Percentiles rank a stretch among this genome's conserved stretches.
These are phyloP conservation scores for Morpho deidamia DNA, from an alignment of 2,888 invertebrate species.

Conservation along the genomic window DNA sequence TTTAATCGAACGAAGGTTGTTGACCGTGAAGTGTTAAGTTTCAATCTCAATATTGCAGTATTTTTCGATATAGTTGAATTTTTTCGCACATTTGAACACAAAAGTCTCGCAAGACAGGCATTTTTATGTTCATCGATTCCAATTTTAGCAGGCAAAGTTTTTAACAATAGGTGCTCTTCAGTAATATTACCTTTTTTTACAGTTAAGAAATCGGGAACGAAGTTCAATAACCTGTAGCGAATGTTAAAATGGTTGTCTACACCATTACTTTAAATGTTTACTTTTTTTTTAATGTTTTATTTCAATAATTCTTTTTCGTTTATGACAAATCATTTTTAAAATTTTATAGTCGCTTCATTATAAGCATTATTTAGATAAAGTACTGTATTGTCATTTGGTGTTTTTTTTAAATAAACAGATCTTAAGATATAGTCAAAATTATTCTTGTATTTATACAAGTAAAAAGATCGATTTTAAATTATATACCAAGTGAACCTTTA, in stretches of 20 bases:
- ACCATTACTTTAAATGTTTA: no score
- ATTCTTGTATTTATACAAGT: no score
- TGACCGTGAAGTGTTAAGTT: slow-evolving; percentile 50
- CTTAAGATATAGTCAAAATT: no score
- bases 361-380: no score
- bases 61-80: slow-evolving; percentile 46
- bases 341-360: no score
- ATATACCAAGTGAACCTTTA: no score
- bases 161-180: not conserved
- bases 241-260: not conserved
- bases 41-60: slow-evolving; percentile 41
- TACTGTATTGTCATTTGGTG: no score
- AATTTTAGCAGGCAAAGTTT: slow-evolving; percentile 2
- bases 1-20: slow-evolving; percentile 46
- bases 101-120: slow-evolving; percentile 11
- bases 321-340: no score
- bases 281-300: no score
- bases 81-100: slow-evolving; percentile 41
- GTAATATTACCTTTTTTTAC: slow-evolving; percentile 4
- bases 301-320: no score
- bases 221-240: not conserved
- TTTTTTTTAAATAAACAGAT: no score
- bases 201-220: not conserved
- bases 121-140: slow-evolving; percentile 17
- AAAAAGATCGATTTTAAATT: no score